These are phyloP conservation scores for Rhagium mordax DNA, from an alignment of 2,888 invertebrate species.

Conservation along the genomic window DNA sequence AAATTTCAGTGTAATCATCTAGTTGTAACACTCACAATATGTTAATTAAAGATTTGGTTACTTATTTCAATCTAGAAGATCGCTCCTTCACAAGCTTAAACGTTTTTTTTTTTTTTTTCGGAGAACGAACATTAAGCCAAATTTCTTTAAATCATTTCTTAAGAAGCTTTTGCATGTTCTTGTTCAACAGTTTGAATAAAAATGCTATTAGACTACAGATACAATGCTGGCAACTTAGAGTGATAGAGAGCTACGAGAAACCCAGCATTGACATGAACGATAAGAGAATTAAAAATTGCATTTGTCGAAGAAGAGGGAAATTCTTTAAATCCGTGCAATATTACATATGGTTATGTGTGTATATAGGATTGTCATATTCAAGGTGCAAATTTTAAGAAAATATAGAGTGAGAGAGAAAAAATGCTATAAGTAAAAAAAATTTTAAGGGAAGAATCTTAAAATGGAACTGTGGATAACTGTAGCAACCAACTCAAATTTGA, in stretches of 20 bases:
- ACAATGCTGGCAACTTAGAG: conserved; percentile 3
- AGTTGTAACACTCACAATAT: neutral
- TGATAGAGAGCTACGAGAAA: conserved; percentile 2
- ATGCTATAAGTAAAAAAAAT: no score
- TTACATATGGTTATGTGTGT: no score
- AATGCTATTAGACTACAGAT: conserved; percentile 26
- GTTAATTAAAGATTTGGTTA: neutral
- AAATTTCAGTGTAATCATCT: no score
- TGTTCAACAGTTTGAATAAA: conserved; percentile 29
- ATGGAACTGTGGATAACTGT: no score
- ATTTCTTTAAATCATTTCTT: conserved; percentile 30
- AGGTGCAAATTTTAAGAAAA: no score
- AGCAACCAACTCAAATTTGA: no score
- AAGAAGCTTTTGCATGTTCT: conserved; percentile 34
- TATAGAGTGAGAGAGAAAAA: no score
- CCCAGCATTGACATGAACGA: neutral
- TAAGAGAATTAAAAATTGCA: conserved; percentile 24
- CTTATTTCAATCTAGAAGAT: neutral
- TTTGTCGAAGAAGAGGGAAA: neutral
- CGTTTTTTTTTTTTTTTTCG: neutral
- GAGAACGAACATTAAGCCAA: conserved; percentile 12
- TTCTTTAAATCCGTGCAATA: no score
- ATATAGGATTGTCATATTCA: no score
- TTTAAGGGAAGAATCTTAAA: no score
- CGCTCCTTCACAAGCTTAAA: neutral